These are phyloP conservation scores for Zelleria hepariella DNA, from an alignment of 2,888 invertebrate species.

Conservation along the genomic window DNA sequence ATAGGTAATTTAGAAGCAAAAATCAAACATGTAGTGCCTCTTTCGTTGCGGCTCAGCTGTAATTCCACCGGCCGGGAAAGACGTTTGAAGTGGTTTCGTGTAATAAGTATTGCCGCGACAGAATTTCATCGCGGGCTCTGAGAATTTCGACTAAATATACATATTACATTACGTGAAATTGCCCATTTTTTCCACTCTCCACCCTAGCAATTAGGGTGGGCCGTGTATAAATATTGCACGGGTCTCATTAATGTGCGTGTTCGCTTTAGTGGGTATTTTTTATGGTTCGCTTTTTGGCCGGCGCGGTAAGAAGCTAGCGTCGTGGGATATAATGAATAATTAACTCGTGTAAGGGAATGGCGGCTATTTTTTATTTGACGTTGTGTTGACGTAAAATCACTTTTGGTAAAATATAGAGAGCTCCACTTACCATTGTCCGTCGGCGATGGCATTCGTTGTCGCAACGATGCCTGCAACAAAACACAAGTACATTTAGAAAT, in stretches of 20 bases:
- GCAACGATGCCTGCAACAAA: conserved; percentile 62
- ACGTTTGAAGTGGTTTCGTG: conserved; percentile 63
- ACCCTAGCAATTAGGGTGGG: conserved; percentile 72
- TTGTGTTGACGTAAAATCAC: no score
- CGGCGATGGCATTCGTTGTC: conserved; percentile 57
- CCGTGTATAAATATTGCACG: conserved; percentile 72
- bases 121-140: conserved; percentile 51
- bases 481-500: conserved; percentile 11
- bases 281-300: conserved; percentile 50
- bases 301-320: conserved; percentile 41
- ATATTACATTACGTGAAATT: conserved; percentile 73
- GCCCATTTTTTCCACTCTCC: conserved; percentile 73
- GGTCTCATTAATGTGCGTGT: conserved; percentile 69
- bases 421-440: conserved; percentile 52
- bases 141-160: conserved; percentile 69
- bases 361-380: no score
- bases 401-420: not conserved
- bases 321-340: conserved; percentile 63
- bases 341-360: conserved; percentile 25
- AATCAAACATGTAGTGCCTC: conserved; percentile 36
- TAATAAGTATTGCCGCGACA: conserved; percentile 65
- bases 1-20: no score
- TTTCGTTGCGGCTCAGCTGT: conserved; percentile 20
- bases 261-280: conserved; percentile 61
- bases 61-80: conserved; percentile 37